Base-by-base conservation (phyloP, 1,140 invertebrate species). In the Drosophila pectinifera region DNA sequence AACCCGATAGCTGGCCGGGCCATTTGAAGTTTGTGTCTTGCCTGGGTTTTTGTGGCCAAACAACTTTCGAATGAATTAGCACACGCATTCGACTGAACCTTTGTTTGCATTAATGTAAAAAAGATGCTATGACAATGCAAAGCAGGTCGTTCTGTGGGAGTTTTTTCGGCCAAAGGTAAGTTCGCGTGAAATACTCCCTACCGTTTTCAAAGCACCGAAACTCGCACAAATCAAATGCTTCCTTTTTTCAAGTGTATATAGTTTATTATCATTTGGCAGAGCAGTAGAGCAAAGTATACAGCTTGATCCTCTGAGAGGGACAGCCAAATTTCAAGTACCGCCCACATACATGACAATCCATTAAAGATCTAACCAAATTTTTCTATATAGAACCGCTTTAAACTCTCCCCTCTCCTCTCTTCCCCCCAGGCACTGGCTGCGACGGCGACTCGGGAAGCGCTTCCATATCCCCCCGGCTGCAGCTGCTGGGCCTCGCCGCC, bases 1-100 rank as follows among this genome's bases (percentile, higher is more conserved):
- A 85, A 80, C 77, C 65, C 39, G 73, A 84, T 85, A 78, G 51
- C 45, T 46, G 49, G 43, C 22, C 78, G 38, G 56, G 24, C 57
- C 55, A 73, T 62, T 64, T 73, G 57, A 64, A 73, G 79, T 73
- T 68, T 22, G 58, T 70, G 72, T 78, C 63, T 67, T 77, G 41
- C 61, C 41, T 46, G 63, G 57, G 24, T 56, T 55, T 31, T 59
- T 68, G 72, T 81, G 78, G 59, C 67, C 61, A 63, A 85, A 75
- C 83, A 65, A 85, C 83, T 86, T 86, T 74, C 61, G 46, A 86
- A 79, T 67, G 62, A 76, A 82, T 82, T 79, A 79, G 83, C 73
- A 77, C 73, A 63, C 74, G 73, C 79, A 43, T 75, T 79, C 79
- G 64, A 69, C 72, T 79, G 48, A 78, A 75, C 36, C 45, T 54